Evolutionary conservation across 2,113 vertebrate species (phyloP).

Genomic region (Pomatostomus ruficeps): DNA sequence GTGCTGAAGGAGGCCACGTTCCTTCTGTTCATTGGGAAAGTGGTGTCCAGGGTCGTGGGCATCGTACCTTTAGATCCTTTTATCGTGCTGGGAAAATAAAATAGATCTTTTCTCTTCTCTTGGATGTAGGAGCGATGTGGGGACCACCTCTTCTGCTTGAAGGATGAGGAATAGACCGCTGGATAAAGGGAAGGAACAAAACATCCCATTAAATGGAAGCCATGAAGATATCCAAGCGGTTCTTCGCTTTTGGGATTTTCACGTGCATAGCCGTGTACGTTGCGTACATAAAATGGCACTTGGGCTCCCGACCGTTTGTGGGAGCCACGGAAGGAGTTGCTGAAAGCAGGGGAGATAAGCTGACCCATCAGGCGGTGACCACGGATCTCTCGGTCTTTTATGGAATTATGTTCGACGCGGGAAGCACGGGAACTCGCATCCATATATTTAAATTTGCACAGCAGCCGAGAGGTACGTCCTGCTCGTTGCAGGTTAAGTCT

Average conservation of each 20-base stretch:
- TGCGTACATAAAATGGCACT: constrained; percentile 80
- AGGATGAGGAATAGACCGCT: not conserved
- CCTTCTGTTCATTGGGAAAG: not conserved
- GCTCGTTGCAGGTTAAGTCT: not conserved
- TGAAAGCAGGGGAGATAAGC: not conserved
- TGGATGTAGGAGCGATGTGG: not conserved
- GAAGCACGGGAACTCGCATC: constrained; percentile 92
- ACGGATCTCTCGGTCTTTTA: constrained; percentile 69
- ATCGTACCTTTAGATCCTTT: not conserved
- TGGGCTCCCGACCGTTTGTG: constrained; percentile 40
- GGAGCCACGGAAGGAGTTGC: constrained; percentile 18
- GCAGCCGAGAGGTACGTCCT: constrained; percentile 69
- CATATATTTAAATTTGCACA: constrained; percentile 87
- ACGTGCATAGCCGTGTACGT: constrained; percentile 79
- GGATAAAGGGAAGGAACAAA: not conserved
- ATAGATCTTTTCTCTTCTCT: not conserved
- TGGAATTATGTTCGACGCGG: constrained; percentile 93
- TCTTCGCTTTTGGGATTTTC: constrained; percentile 73
- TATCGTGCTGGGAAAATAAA: not conserved
- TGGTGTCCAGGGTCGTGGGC: accelerated
- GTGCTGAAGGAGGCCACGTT: not conserved
- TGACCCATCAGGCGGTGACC: not conserved
- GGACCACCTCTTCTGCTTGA: not conserved
- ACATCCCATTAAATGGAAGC: constrained; percentile 39
- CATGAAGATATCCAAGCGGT: constrained; percentile 85